Base-by-base conservation (phyloP, 35 echinoderm and acorn worm genomes). In the Ophioderma brevispina region DNA sequence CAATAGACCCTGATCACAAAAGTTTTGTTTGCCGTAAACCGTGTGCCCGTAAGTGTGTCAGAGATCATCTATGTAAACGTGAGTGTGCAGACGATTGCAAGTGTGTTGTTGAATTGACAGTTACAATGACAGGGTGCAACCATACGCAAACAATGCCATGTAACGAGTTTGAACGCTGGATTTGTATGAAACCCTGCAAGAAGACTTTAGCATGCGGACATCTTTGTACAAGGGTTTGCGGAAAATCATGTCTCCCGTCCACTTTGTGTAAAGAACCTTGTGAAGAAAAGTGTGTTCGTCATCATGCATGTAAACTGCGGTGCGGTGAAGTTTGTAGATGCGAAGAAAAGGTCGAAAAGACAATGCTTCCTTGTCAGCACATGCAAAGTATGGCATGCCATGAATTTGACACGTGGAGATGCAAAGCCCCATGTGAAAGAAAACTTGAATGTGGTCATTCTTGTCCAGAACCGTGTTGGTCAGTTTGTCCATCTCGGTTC, bases 1-100 rank as follows among this genome's bases (percentile, higher is more conserved):
- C 92, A 37, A 38, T 38, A 1, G 89, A 98, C 55, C 33, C n/a
- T 0, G 28, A 89, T 25, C 96, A 98, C 75, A 25, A 46, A 31
- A 34, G 36, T 11, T 88, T 89, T 39, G 10, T 36, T 17, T 98
- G 96, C 55, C 50, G n/a, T 17, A 79, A 91, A 17, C 42, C 23
- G 0, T 98, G 96, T 39, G 40, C 23, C 4, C 89, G 78, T 39
- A 38, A 55, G 32, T 32, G 82, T 35, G 17, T 30, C 33, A 33
- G 31, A 19, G 41, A 40, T 43, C n/a, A 28, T 28, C 13, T 23
- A 21, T 85, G 83, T 13, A 46, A 46, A 43, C 81, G 50, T 46
- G 32, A 49, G 13, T 94, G 92, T 38, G 64, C 84, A 15, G 40
- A 39, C n/a, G 30, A 15, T 41, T 97, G 95, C 36, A 82, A 38